These are phyloP conservation scores for Anadara kagoshimensis DNA, from an alignment of 1,140 invertebrate species.

Conservation along the genomic window DNA sequence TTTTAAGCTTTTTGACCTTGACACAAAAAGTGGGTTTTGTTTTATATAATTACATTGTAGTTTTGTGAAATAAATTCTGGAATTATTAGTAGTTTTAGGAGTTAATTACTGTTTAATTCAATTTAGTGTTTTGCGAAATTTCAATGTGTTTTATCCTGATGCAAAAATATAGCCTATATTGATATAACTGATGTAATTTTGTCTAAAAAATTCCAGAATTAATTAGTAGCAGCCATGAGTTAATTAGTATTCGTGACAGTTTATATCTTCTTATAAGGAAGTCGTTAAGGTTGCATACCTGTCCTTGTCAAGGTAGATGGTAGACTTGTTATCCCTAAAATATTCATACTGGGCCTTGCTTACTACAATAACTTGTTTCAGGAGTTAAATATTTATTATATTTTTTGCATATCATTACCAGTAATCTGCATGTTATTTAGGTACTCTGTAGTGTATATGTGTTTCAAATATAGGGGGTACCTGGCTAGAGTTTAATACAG, in stretches of 20 bases:
- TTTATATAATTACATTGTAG: no score
- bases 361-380: not conserved
- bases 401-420: not conserved
- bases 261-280: not conserved
- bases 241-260: not conserved
- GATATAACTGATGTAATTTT: no score
- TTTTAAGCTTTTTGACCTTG: no score
- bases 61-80: no score
- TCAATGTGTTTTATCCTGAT: no score
- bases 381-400: not conserved
- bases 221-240: not conserved
- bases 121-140: no score
- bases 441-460: not conserved
- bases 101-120: no score
- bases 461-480: no score
- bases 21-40: no score
- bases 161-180: no score
- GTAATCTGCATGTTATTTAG: not conserved
- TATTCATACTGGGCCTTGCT: not conserved
- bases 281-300: not conserved
- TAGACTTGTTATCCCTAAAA: not conserved
- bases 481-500: no score
- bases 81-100: no score
- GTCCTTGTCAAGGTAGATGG: not conserved
- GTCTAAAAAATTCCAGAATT: not conserved